Evolutionary conservation across 2,888 invertebrate genomes (phyloP).

Genomic region (Miltochrista miniata): DNA sequence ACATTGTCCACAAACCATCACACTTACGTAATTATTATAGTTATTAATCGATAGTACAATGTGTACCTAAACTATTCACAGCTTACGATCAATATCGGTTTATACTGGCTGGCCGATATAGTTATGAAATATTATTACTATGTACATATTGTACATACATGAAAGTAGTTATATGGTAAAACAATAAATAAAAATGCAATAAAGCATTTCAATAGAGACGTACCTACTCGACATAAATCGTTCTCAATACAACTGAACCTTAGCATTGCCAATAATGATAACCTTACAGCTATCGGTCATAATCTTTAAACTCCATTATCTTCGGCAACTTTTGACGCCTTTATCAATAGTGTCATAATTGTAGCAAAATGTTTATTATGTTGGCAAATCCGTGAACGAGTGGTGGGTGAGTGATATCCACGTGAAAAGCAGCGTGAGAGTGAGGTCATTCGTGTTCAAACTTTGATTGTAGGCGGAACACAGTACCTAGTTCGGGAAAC

Average conservation of each 20-base stretch:
- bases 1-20: background rate
- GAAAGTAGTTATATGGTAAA: too few relatives aligned
- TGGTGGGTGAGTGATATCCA: background rate
- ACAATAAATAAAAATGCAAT: too few relatives aligned
- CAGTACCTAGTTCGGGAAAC: too few relatives aligned
- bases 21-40: too few relatives aligned
- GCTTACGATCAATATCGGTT: constrained; percentile 1
- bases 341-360: background rate
- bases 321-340: background rate
- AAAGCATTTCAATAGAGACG: too few relatives aligned
- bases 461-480: too few relatives aligned
- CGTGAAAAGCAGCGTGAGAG: background rate
- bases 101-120: background rate
- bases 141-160: too few relatives aligned
- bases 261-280: background rate
- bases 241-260: too few relatives aligned
- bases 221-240: too few relatives aligned
- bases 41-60: constrained; percentile 3
- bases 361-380: background rate
- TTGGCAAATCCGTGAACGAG: background rate
- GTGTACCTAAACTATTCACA: background rate
- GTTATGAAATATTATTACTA: background rate
- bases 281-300: background rate
- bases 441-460: background rate
- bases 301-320: background rate